Evolutionary conservation across 2,888 invertebrate genomes (phyloP).

Genomic region (Gasteruption jaculator): DNA sequence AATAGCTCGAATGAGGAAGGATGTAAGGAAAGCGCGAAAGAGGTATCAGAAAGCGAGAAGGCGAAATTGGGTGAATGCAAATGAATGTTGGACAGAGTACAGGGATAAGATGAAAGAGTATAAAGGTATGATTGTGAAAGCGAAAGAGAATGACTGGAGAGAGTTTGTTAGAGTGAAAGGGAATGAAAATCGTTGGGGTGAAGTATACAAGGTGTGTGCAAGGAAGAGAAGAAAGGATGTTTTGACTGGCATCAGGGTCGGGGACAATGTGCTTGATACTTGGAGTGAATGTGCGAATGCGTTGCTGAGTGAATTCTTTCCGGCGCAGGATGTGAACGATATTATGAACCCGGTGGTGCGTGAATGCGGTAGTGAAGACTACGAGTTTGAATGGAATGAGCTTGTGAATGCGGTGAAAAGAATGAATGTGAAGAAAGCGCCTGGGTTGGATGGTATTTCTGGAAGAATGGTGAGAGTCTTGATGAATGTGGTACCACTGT

Average conservation of each 20-base stretch:
- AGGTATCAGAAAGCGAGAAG: background rate
- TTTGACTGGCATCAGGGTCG: background rate
- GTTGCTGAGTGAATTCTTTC: background rate
- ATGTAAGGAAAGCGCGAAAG: background rate
- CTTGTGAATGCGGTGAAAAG: background rate
- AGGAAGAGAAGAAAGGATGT: background rate
- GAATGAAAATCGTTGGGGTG: constrained; percentile 1
- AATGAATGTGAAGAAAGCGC: too few relatives aligned
- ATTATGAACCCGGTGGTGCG: background rate
- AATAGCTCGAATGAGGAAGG: background rate
- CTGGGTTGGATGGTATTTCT: too few relatives aligned
- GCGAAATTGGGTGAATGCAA: background rate
- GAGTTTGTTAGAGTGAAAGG: constrained; percentile 3
- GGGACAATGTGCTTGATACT: background rate
- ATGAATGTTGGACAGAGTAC: background rate
- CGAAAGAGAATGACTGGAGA: constrained; percentile 11
- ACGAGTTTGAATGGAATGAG: too few relatives aligned
- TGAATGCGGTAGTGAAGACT: too few relatives aligned
- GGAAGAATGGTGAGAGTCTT: too few relatives aligned
- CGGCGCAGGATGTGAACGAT: background rate
- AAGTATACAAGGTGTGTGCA: constrained; percentile 8
- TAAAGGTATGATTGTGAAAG: background rate
- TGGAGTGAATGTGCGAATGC: constrained; percentile 1
- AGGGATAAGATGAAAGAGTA: constrained; percentile 2
- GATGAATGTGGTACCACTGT: too few relatives aligned